Evolutionary conservation across 2,113 vertebrate genomes (phyloP), one percentile per base, ranked within the genome.

Genomic region (Chloroceryle aenea): DNA sequence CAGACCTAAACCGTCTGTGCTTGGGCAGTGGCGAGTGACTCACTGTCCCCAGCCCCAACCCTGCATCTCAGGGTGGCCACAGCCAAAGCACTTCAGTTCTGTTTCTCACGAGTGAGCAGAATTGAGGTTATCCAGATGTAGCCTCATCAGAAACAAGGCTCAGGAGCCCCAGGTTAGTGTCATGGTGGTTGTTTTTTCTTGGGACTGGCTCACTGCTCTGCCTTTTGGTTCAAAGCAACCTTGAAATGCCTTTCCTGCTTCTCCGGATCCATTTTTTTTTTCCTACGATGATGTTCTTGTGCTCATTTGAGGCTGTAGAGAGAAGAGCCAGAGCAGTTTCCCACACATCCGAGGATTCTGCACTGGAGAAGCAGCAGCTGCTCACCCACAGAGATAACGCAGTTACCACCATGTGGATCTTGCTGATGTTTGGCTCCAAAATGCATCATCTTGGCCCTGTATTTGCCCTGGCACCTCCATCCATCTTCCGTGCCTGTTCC

Each of bases 401-500:
- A 21, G 48, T 48, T 8, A 25, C 27, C 6, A 5, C 20, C 0
- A 0, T 0, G 1, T 15, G 58, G 36, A 36, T 48, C 34, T 11
- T 6, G 27, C n/a, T 81, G 69, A 7, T 48, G 38, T n/a, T 71
- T 0, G 2, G 64, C 59, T 82, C 30, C 15, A 4, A 47, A 63
- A 83, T 4, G 10, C 63, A 64, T 11, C 14, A 29, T 43, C 21
- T 15, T 3, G 7, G 43, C 16, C 63, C 63, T 2, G 3, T 63
- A 23, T 75, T 67, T 73, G 38, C 36, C 27, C 58, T 2, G 2
- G 43, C 29, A 20, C 43, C 45, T 68, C 38, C 40, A 64, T 67
- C 47, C 12, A 7, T 68, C 48, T 53, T 76, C 32, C 53, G 42
- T 1, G 7, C 29, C 30, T 73, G 3, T 63, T 52, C n/a, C 26